Evolutionary conservation across 2,888 invertebrate species (phyloP).

Genomic region (Himalopsyche kuldschensis): DNA sequence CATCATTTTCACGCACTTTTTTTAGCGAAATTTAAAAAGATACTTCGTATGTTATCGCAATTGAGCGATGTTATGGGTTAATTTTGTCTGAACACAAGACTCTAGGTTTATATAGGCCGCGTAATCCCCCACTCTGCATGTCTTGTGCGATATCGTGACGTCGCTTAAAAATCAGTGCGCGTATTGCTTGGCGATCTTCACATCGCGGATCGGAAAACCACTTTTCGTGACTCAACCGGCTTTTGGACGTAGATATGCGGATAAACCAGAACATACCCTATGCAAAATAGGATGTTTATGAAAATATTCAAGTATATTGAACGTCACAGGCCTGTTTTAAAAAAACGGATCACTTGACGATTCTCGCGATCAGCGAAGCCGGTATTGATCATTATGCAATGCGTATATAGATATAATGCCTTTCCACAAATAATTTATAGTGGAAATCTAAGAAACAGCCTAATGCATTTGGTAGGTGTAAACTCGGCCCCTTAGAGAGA

Average conservation of each 20-base stretch:
- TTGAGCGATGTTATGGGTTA: neutral
- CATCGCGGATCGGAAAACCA: neutral
- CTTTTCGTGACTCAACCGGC: neutral
- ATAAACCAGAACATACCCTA: neutral
- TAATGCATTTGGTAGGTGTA: too few species aligned
- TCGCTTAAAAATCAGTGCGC: neutral
- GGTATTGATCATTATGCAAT: too few species aligned
- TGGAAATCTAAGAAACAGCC: too few species aligned
- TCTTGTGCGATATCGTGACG: neutral
- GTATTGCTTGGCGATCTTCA: neutral
- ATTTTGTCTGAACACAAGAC: neutral
- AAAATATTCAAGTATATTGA: too few species aligned
- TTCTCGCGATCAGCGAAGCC: too few species aligned
- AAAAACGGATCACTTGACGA: too few species aligned
- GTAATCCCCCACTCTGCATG: neutral
- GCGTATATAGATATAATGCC: too few species aligned
- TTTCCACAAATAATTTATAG: too few species aligned
- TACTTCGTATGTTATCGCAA: neutral
- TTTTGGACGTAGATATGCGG: neutral
- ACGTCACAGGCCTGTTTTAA: too few species aligned
- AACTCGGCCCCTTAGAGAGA: too few species aligned
- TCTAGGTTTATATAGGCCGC: slow-evolving; percentile 1
- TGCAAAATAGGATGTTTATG: too few species aligned
- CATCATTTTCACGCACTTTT: neutral
- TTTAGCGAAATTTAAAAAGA: neutral